Base-by-base conservation (phyloP, 2,888 invertebrate genomes). In the Mesorhabditis spiculigera region DNA sequence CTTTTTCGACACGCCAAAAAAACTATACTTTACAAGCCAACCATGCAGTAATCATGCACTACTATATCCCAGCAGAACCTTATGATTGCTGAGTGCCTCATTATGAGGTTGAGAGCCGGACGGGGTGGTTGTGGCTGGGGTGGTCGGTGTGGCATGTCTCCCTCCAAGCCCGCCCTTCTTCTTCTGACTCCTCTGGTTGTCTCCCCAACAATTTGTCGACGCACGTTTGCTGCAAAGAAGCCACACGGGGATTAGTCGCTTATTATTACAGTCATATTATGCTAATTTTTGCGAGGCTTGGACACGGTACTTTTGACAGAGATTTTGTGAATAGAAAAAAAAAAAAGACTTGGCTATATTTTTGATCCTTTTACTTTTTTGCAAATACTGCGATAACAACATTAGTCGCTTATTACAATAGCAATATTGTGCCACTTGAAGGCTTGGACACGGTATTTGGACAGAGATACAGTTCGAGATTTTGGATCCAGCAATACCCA, bases 191-290 rank as follows among this genome's bases (percentile, higher is more conserved):
- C 82, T 73, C 28, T 78, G 78, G 43, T 77, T 78, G 68, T 82
- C 81, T 6, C 78, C n/a, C 75, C 67, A 86, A 76, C 45, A 86
- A 70, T 69, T 85, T 85, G 68, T 86, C 86, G 62, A 85, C 83
- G 71, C 75, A 83, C 61, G 78, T 77, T 79, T 85, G 85, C 79
- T 82, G 74, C n/a, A 80, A 71, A 62, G 41, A n/a, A n/a, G 58
- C 8, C 58, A 50, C 10, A 13, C n/a, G n/a, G 58, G 8, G 58
- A 50, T 50, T n/a, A 50, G 58, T 13, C 58, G n/a, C 8, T 50
- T n/a, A 50, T 13, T 13, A 13, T 50, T n/a, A 50, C 10, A 50
- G 58, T 50, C n/a, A n/a, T 50, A 13, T 10, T 50, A 50, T 13
- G n/a, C 10, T n/a, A n/a, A n/a, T 50, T 50, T 50, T 50, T 50